Conservation (phyloP, 2,113 vertebrate species). For the Laterallus jamaicensis region DNA sequence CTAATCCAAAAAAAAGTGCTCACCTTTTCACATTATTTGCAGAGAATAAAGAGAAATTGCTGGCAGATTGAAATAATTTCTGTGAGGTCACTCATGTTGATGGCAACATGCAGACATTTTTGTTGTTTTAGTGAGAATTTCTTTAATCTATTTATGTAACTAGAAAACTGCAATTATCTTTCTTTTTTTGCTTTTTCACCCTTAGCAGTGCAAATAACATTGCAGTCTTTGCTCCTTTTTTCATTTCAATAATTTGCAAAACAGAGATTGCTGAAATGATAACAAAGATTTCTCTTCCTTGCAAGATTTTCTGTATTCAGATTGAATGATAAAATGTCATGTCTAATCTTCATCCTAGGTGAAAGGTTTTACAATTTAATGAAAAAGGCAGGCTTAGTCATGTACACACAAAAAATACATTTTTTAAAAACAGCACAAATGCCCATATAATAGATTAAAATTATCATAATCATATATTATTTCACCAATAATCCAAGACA, state of each 20-base stretch:
- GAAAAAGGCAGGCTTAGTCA: neutral
- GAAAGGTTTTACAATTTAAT: neutral
- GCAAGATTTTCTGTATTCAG: neutral
- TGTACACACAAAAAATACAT: neutral
- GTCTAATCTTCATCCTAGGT: neutral
- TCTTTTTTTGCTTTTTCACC: neutral
- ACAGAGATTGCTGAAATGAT: neutral
- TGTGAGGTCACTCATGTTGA: slow-evolving; percentile 24
- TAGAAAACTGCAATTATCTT: slow-evolving; percentile 6
- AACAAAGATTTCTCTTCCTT: neutral
- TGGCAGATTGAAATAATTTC: slow-evolving; percentile 71
- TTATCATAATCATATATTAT: neutral
- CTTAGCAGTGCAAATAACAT: neutral
- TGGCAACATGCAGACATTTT: slow-evolving; percentile 42
- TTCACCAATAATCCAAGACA: neutral
- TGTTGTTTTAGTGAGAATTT: slow-evolving; percentile 44
- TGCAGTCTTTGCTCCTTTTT: neutral
- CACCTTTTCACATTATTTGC: slow-evolving; percentile 25
- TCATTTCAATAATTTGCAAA: neutral
- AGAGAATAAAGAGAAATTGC: slow-evolving; percentile 61
- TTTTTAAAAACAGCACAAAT: neutral
- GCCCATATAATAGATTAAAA: neutral
- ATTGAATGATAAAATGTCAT: neutral
- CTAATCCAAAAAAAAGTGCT: neutral
- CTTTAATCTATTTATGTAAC: slow-evolving; percentile 8